Conservation (phyloP, 2,113 vertebrate genomes). For the Pelusios castaneus region DNA sequence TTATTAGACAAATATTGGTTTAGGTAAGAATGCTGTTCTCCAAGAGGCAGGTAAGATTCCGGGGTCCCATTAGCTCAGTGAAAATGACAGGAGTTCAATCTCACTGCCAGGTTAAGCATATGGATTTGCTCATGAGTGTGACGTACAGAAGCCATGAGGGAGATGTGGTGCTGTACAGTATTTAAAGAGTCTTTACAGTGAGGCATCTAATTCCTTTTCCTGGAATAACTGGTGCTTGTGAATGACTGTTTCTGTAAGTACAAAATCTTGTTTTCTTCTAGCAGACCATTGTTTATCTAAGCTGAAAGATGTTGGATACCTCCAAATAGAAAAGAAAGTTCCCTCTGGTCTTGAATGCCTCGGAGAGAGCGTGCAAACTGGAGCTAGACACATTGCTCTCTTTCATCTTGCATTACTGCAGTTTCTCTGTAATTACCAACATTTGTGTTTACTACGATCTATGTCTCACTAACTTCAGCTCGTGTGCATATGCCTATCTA, state of each 20-base stretch:
- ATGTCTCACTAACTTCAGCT: not conserved
- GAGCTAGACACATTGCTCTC: not conserved
- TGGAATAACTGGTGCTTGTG: not conserved
- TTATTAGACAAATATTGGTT: constrained; percentile 72
- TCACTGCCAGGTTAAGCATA: constrained; percentile 34
- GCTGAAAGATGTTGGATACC: not conserved
- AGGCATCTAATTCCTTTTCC: constrained; percentile 27
- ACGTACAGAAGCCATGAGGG: not conserved
- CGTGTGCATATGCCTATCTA: accelerated
- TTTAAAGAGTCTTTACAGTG: constrained; percentile 47
- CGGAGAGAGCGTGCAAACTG: not conserved
- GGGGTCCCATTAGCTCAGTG: constrained; percentile 60
- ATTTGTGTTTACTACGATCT: accelerated
- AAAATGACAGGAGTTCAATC: not conserved
- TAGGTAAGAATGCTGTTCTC: constrained; percentile 39
- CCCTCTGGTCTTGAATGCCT: not conserved
- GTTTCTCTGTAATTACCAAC: not conserved
- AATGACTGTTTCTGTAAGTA: not conserved
- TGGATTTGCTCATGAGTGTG: constrained; percentile 25
- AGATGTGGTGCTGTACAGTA: constrained; percentile 2
- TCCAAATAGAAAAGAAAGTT: constrained; percentile 17
- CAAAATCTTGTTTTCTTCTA: not conserved
- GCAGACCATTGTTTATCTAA: constrained; percentile 3
- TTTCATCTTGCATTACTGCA: not conserved
- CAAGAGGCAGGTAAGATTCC: constrained; percentile 44